Percentiles rank a stretch among this genome's conserved stretches.
These are phyloP conservation scores for Chlorospingus flavigularis DNA, from an alignment of 2,797 vertebrate species.

Conservation along the genomic window DNA sequence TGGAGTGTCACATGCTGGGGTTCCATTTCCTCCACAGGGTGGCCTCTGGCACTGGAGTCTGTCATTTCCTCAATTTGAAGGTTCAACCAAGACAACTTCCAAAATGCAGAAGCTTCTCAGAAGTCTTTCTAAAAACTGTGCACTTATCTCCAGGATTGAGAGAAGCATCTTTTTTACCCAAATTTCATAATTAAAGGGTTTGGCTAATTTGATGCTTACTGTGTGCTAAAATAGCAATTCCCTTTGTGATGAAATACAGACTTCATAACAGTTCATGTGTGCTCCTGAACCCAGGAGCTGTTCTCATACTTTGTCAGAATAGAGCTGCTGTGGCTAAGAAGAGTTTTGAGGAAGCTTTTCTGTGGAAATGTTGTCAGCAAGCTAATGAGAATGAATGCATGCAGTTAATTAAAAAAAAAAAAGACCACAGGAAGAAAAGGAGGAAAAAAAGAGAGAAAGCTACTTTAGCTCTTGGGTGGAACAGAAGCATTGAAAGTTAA, in stretches of 20 bases:
- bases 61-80: not conserved
- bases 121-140: not conserved
- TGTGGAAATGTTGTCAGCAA: not conserved
- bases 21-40: not conserved
- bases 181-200: not conserved
- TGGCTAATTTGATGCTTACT: not conserved
- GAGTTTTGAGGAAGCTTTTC: not conserved
- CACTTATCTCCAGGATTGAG: not conserved
- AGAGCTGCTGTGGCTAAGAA: not conserved
- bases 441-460: not conserved
- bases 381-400: not conserved
- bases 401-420: not conserved
- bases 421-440: not conserved
- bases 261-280: not conserved
- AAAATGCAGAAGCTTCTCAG: not conserved
- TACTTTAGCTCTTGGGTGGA: not conserved
- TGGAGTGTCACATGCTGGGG: not conserved
- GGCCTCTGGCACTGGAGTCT: not conserved
- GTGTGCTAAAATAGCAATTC: not conserved
- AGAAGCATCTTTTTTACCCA: not conserved
- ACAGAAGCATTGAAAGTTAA: not conserved
- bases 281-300: not conserved
- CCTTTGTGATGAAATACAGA: not conserved
- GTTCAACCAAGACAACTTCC: not conserved
- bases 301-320: not conserved